Conservation (phyloP, 2,113 vertebrate species). For the Dipodomys spectabilis region DNA sequence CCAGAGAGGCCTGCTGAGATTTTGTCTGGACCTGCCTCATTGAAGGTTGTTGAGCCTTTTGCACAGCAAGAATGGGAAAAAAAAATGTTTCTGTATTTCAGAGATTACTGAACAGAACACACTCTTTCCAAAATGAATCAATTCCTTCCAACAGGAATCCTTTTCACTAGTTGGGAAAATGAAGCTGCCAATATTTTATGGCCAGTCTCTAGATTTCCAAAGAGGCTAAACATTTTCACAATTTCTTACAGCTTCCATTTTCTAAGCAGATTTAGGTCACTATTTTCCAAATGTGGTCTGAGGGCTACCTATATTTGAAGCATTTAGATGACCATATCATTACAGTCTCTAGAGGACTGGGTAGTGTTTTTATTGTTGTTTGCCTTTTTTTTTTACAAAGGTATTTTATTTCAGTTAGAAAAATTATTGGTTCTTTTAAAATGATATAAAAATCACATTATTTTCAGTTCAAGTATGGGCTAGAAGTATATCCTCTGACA, state of each 20-base stretch:
- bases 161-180: slow-evolving; percentile 7
- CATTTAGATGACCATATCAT: neutral
- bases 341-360: neutral
- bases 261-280: neutral
- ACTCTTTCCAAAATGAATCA: neutral
- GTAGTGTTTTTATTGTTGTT: neutral
- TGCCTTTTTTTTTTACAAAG: too few species aligned
- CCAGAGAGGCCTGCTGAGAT: slow-evolving; percentile 23
- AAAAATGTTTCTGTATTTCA: slow-evolving; percentile 58
- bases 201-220: slow-evolving; percentile 1
- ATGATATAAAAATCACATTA: too few species aligned
- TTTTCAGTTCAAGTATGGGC: too few species aligned
- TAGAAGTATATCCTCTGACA: too few species aligned
- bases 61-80: slow-evolving; percentile 46
- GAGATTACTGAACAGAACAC: neutral
- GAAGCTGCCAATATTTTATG: slow-evolving; percentile 22
- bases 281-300: neutral
- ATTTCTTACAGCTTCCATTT: neutral
- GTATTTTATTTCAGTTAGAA: too few species aligned
- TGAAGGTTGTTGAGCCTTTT: slow-evolving; percentile 18
- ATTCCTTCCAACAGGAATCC: neutral
- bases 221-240: neutral
- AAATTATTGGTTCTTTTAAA: too few species aligned
- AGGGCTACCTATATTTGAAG: neutral
- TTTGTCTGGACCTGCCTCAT: slow-evolving; percentile 56